Conservation (phyloP, 2,113 vertebrate genomes). For the Pluvialis apricaria region DNA sequence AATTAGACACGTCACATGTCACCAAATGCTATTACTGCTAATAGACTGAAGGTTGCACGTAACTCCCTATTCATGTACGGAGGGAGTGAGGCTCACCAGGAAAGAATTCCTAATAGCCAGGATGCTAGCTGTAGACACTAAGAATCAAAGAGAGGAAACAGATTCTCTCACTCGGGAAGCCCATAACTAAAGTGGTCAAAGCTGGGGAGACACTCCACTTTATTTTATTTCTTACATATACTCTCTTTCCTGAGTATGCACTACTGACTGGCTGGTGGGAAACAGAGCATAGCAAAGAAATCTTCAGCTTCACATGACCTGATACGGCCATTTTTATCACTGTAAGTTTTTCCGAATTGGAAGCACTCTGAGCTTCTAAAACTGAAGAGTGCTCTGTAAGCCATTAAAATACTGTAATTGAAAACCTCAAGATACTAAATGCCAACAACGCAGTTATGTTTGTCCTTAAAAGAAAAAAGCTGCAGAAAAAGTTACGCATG, state of each 20-base stretch:
- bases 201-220: not conserved
- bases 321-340: rapidly evolving
- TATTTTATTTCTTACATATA: not conserved
- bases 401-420: not conserved
- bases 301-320: not conserved
- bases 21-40: not conserved
- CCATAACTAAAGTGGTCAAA: not conserved
- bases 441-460: not conserved
- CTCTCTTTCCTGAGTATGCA: not conserved
- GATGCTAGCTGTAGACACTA: not conserved
- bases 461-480: not conserved
- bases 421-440: not conserved
- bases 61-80: not conserved
- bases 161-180: not conserved
- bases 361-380: not conserved
- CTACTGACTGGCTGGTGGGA: not conserved
- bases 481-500: not conserved
- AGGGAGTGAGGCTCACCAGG: not conserved
- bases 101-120: not conserved
- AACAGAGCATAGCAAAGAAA: not conserved
- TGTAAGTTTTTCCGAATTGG: not conserved
- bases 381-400: not conserved
- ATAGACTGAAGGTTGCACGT: not conserved
- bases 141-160: not conserved
- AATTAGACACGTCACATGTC: not conserved